phyloP scores from a whole-genome alignment of 1,140 invertebrate genomes.

The Cecropterus lyciades region DNA sequence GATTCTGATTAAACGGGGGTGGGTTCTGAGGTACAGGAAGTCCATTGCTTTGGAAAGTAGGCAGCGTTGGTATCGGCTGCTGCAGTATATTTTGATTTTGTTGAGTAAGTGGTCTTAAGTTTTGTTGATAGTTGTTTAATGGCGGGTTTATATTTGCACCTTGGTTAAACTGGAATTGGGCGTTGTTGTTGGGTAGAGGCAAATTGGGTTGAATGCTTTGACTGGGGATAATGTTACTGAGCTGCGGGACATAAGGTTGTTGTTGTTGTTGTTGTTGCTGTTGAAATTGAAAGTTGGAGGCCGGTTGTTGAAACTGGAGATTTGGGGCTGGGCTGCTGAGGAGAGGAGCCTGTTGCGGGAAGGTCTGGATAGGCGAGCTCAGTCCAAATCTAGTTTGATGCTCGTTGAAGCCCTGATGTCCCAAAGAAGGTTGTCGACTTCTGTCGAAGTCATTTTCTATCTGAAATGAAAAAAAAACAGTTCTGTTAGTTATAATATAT shows the following conservation, averaged over 20 bases:
- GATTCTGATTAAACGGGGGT: conserved; percentile 58
- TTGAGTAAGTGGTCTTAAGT: conserved; percentile 54
- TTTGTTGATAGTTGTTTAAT: conserved; percentile 64
- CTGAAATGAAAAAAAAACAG: conserved; percentile 54
- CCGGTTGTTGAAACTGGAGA: conserved; percentile 65
- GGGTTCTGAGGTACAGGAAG: conserved; percentile 51
- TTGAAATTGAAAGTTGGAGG: conserved; percentile 38
- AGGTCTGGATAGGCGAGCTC: conserved; percentile 67
- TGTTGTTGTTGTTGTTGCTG: conserved; percentile 50
- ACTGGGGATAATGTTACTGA: conserved; percentile 59
- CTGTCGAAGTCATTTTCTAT: conserved; percentile 80
- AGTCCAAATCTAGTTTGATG: conserved; percentile 77
- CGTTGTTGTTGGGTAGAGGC: conserved; percentile 59
- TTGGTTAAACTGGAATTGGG: conserved; percentile 58
- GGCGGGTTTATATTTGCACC: conserved; percentile 47
- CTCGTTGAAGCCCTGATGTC: conserved; percentile 69
- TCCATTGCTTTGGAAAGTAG: conserved; percentile 63
- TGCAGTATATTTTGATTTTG: conserved; percentile 62
- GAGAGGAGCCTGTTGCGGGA: conserved; percentile 54
- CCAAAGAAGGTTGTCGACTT: conserved; percentile 63
- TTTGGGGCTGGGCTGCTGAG: conserved; percentile 55
- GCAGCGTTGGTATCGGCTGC: conserved; percentile 63
- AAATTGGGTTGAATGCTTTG: conserved; percentile 55
- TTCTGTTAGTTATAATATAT: too few relatives aligned
- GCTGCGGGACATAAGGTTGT: conserved; percentile 66